Percentiles rank a stretch among this genome's conserved stretches.
phyloP scores from a whole-genome alignment of 2,113 vertebrate species.

The Macrotus californicus region DNA sequence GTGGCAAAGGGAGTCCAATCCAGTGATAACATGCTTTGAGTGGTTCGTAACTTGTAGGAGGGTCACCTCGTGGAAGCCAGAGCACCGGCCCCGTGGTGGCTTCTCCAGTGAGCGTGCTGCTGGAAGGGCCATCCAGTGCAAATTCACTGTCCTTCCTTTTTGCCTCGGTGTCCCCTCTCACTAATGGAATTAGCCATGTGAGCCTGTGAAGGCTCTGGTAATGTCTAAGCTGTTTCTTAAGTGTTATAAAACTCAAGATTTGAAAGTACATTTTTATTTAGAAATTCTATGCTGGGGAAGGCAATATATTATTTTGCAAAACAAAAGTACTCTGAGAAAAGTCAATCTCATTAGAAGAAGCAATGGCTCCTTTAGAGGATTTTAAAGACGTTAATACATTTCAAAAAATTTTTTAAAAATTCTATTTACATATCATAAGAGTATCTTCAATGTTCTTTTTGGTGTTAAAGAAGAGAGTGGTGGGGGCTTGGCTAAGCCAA shows the following conservation, averaged over 20 bases:
- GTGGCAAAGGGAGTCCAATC: neutral
- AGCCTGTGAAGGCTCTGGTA: neutral
- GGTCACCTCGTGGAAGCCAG: neutral
- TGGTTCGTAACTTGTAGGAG: neutral
- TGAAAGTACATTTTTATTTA: constrained; percentile 9
- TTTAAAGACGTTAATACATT: constrained; percentile 24
- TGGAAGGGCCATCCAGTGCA: neutral
- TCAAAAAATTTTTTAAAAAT: neutral
- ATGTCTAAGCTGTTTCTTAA: neutral
- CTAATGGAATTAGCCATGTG: neutral
- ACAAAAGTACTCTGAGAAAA: neutral
- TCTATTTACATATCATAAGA: neutral
- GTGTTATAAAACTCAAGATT: constrained; percentile 19
- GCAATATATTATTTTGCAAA: neutral
- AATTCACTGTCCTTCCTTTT: neutral
- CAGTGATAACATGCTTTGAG: neutral
- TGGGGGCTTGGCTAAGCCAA: neutral
- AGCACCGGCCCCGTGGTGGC: neutral
- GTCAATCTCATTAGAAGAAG: constrained; percentile 21
- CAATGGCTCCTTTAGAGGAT: constrained; percentile 4
- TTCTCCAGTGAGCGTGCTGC: neutral
- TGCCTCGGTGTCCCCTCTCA: neutral
- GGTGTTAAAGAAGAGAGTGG: neutral
- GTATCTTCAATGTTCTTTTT: neutral
- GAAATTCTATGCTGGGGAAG: neutral